phyloP scores from a whole-genome alignment of 2,888 invertebrate genomes.

The Protophormia terraenovae region DNA sequence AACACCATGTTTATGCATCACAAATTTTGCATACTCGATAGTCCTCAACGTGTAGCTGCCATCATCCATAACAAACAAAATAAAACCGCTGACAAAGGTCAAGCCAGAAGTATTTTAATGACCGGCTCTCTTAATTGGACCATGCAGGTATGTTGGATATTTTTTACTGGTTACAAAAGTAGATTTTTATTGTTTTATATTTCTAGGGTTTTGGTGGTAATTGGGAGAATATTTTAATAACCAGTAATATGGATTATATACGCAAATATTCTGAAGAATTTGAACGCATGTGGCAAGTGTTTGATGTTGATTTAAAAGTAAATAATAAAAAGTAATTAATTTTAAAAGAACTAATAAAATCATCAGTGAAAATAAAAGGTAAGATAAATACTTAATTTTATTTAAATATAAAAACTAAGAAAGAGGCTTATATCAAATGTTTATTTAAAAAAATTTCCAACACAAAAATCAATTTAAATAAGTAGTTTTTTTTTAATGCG shows the following conservation, averaged over 20 bases:
- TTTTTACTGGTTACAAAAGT: too few species aligned
- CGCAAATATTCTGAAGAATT: constrained; percentile 75
- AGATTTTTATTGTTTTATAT: constrained; percentile 6
- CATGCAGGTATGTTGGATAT: constrained; percentile 67
- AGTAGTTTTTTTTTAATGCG: neutral
- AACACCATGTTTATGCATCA: constrained; percentile 77
- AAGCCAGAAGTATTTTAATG: constrained; percentile 68
- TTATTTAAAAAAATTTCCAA: too few species aligned
- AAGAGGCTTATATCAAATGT: too few species aligned
- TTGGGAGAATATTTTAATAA: constrained; percentile 78
- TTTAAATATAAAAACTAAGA: neutral
- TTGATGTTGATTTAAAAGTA: constrained; percentile 60
- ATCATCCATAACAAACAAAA: constrained; percentile 58
- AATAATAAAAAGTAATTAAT: neutral
- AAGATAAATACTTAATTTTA: neutral
- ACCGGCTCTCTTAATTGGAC: constrained; percentile 79
- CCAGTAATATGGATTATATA: constrained; percentile 70
- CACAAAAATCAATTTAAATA: too few species aligned
- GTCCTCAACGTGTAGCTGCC: constrained; percentile 68
- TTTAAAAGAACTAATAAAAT: neutral
- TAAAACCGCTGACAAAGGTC: constrained; percentile 48
- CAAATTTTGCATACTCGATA: constrained; percentile 79
- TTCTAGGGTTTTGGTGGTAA: constrained; percentile 76
- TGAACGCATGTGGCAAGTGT: constrained; percentile 77
- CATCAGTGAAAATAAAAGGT: neutral